These are phyloP conservation scores for Ectemnius lituratus DNA, from an alignment of 2,888 invertebrate genomes.

Conservation along the genomic window DNA sequence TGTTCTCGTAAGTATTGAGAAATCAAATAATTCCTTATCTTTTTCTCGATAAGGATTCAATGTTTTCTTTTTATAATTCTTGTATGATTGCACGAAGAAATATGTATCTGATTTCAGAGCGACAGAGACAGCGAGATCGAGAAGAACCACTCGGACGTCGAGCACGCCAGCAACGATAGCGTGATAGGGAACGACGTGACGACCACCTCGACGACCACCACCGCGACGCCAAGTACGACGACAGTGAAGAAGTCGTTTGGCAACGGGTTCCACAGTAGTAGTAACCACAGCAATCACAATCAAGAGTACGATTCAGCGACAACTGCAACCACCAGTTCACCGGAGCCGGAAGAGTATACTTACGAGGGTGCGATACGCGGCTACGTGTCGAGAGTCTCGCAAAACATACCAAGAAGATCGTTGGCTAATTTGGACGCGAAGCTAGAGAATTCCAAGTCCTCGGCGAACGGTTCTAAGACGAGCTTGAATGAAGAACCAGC, in stretches of 20 bases:
- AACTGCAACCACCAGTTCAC: conserved; percentile 84
- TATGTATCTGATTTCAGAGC: conserved; percentile 66
- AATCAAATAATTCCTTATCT: not conserved
- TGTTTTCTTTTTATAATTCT: too few species aligned
- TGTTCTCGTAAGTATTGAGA: conserved; percentile 68
- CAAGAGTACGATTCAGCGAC: conserved; percentile 84
- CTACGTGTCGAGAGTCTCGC: conserved; percentile 86
- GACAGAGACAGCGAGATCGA: conserved; percentile 76
- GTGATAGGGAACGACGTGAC: conserved; percentile 60
- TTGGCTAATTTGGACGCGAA: conserved; percentile 68
- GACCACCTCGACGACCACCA: conserved; percentile 72
- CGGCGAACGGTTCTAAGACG: conserved; percentile 77
- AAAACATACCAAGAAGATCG: conserved; percentile 74
- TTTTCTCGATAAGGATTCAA: too few species aligned
- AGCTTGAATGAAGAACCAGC: conserved; percentile 78
- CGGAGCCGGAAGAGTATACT: conserved; percentile 89
- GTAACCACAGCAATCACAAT: conserved; percentile 72
- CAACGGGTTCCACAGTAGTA: conserved; percentile 71
- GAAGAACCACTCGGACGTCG: conserved; percentile 75
- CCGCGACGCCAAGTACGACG: conserved; percentile 41
- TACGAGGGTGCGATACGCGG: conserved; percentile 93
- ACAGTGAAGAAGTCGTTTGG: conserved; percentile 71
- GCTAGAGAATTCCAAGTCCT: conserved; percentile 69
- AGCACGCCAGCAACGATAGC: conserved; percentile 67
- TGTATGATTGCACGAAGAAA: not conserved